Evolutionary conservation across 2,888 invertebrate genomes (phyloP), one percentile per base, ranked within the genome.

Genomic region (Helleia helle): DNA sequence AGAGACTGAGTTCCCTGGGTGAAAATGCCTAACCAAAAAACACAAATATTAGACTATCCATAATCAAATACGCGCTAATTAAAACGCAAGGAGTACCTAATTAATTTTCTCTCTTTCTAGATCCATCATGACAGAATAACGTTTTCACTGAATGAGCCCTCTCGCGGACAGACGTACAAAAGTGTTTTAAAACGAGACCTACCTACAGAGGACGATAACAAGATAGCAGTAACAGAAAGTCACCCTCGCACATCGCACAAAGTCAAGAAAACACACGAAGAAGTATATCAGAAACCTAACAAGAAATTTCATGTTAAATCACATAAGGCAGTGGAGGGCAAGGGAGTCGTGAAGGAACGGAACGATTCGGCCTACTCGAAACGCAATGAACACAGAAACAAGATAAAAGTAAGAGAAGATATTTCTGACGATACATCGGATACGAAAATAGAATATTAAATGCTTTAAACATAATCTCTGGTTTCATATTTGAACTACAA

Each of bases 111-210:
- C 37, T 36, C 17, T 17, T 44, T 25, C 36, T 56, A 83, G 83
- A 72, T 83, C 47, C 83, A 83, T 42, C 83, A 79, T 52, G 83
- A 83, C 46, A 62, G 83, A 42, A 81, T 83, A 22, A 81, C 83
- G 0, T 83, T 80, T 48, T 80, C 83, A 0, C 55, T 83, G 1
- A 80, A 81, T 54, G 83, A 83, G 49, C 81, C 83, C 0, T 62
- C 70, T 0, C 65, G 83, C 2, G 83, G 79, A 0, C 83, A 83
- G 42, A 83, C 83, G 1, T 83, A 74, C 54, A 83, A 83, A 54
- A 83, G 81, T 49, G 73, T 73, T 1, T 48, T 83, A 4, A 81
- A 79, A 52, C 65, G 83, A 0, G 81, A 81, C 30, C 38, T 57
- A 1, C 40, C 40, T 0, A 38, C 29, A 0, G 69, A 63, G 0